Evolutionary conservation across 2,113 vertebrate genomes (phyloP).

Genomic region (Athene noctua): DNA sequence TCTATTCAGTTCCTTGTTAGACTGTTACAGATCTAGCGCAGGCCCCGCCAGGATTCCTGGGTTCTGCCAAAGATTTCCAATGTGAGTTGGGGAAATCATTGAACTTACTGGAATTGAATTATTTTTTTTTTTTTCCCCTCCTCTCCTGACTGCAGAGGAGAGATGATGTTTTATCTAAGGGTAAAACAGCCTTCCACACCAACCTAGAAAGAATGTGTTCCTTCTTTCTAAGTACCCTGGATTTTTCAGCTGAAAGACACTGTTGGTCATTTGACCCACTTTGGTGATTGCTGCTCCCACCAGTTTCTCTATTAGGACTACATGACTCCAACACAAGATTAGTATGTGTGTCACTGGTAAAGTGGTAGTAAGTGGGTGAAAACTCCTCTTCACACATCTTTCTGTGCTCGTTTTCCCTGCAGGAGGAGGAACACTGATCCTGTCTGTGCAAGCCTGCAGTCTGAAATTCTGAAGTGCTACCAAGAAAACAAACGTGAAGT

Average conservation of each 20-base stretch:
- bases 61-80: background rate
- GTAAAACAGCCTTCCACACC: background rate
- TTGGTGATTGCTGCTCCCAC: background rate
- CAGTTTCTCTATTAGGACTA: background rate
- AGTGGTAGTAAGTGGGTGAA: background rate
- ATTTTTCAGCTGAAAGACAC: background rate
- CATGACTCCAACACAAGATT: background rate
- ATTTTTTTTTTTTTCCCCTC: background rate
- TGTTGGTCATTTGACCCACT: background rate
- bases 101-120: background rate
- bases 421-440: slow-evolving; percentile 76
- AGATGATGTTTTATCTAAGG: background rate
- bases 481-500: slow-evolving; percentile 81
- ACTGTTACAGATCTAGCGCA: background rate
- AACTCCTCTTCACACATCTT: background rate
- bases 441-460: slow-evolving; percentile 85
- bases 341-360: background rate
- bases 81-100: background rate
- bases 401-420: slow-evolving; percentile 23
- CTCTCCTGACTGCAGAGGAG: background rate
- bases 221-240: background rate
- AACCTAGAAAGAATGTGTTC: background rate
- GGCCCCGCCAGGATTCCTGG: background rate
- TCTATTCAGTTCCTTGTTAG: background rate
- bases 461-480: slow-evolving; percentile 89